A percentile compares a stretch with the other conserved stretches of the same genome.
phyloP scores from a whole-genome alignment of 92 coral and sea anemone genomes.

The Ricordea florida region DNA sequence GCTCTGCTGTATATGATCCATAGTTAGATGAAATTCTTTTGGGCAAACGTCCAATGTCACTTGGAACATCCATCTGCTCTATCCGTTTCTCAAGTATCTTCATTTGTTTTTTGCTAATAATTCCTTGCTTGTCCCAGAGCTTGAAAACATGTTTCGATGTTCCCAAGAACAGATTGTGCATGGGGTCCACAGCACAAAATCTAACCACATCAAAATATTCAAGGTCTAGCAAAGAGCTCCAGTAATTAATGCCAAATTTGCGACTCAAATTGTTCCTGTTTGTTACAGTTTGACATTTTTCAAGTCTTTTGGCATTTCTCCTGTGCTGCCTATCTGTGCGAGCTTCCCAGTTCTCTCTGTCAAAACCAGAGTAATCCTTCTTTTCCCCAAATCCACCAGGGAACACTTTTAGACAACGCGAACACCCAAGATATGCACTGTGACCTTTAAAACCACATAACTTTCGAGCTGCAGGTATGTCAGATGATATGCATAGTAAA shows the following conservation, averaged over 20 bases:
- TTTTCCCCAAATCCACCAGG: constrained; percentile 56
- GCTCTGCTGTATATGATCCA: constrained; percentile 62
- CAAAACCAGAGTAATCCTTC: constrained; percentile 61
- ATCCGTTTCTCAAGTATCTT: constrained; percentile 36
- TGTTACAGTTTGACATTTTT: neutral
- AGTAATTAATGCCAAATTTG: constrained; percentile 36
- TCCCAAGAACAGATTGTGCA: constrained; percentile 72
- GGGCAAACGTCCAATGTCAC: constrained; percentile 57
- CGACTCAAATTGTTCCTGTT: neutral
- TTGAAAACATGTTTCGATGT: constrained; percentile 49
- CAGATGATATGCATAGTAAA: constrained; percentile 45
- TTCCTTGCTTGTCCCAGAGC: constrained; percentile 36
- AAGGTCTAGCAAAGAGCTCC: constrained; percentile 35
- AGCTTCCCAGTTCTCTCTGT: constrained; percentile 32
- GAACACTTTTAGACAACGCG: constrained; percentile 48
- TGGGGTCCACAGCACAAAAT: constrained; percentile 65
- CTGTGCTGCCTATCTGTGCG: constrained; percentile 36
- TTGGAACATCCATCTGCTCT: constrained; percentile 43
- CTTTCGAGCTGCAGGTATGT: constrained; percentile 60
- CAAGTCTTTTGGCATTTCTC: neutral
- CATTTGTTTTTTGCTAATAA: constrained; percentile 33
- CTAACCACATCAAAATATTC: constrained; percentile 57
- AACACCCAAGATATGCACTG: constrained; percentile 45
- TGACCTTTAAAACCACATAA: constrained; percentile 63
- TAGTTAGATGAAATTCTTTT: constrained; percentile 45